Conservation (phyloP, 37 sponge, comb jelly and placozoan species). For the Spongilla lacustris region DNA sequence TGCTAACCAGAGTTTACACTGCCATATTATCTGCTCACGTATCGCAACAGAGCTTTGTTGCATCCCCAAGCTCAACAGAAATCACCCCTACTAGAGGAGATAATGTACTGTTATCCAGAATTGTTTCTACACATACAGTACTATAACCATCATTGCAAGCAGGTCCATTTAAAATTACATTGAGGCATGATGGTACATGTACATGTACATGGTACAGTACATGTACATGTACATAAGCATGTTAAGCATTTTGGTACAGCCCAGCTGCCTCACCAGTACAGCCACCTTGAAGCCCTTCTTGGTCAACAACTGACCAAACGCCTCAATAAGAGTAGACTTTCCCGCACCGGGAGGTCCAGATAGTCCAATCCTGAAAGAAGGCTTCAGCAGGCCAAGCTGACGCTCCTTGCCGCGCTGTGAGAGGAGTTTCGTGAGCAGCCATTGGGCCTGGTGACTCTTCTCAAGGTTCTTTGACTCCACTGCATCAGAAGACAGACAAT, state of each 20-base stretch:
- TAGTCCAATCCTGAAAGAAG: conserved; percentile 83
- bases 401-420: conserved; percentile 27
- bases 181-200: too few relatives aligned
- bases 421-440: conserved; percentile 72
- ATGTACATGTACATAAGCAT: not conserved
- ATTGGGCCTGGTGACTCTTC: conserved; percentile 63
- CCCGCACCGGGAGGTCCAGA: conserved; percentile 98
- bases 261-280: conserved; percentile 84
- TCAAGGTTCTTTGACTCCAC: conserved; percentile 79
- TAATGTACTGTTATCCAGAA: too few relatives aligned
- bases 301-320: conserved; percentile 70
- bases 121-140: too few relatives aligned
- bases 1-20: too few relatives aligned
- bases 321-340: conserved; percentile 92
- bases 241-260: too few relatives aligned
- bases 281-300: conserved; percentile 67
- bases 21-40: too few relatives aligned
- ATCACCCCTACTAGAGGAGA: too few relatives aligned
- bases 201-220: not conserved
- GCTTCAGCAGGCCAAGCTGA: conserved; percentile 7
- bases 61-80: too few relatives aligned
- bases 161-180: too few relatives aligned
- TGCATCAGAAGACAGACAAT: conserved; percentile 15
- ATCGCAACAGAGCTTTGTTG: too few relatives aligned
- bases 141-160: too few relatives aligned